Base-by-base conservation (phyloP, 2,797 vertebrate genomes). In the Alosa sapidissima region DNA sequence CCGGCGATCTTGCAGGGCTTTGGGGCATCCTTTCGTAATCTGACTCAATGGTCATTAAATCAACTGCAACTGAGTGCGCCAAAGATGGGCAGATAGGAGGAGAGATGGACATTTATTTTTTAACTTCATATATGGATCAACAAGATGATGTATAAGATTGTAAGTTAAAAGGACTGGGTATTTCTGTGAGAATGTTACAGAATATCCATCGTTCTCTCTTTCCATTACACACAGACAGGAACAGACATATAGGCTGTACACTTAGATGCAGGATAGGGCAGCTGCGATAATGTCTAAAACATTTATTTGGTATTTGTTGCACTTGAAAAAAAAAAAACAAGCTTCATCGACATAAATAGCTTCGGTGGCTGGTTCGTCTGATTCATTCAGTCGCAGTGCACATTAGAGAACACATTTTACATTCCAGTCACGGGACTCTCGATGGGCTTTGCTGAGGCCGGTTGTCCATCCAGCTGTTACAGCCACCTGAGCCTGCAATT, bases 1-100 rank as follows among this genome's bases (percentile, higher is more conserved):
- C 68, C 33, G 36, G 68, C 45, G 68, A 75, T 75, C 68, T 45
- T 75, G 36, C 68, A 16, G 68, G 33, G 68, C 68, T 75, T 36
- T 75, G 36, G 33, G 36, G 68, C 14, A 75, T 75, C 68, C 28
- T 75, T 36, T 4, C 11, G 68, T 75, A 75, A 45, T 75, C 68
- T 41, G 68, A 75, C 36, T 75, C 33, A 45, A 36, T 75, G 4
- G 16, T 75, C 68, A 41, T 16, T 75, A 75, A 75, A 11, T 45
- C 10, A 75, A 41, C 65, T 68, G 65, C 28, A 68, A 4, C 28
- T 41, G 68, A 75, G 21, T 45, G 68, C 14, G 1, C 33, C 33
- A 36, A 16, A 14, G 16, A 68, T 33, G 62, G 62, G 2, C 9
- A 8, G 24, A 33, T 28, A 36, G 10, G 11, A 72, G 65, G 65